Evolutionary conservation across 2,113 vertebrate genomes (phyloP).

Genomic region (Leucosticte australis): DNA sequence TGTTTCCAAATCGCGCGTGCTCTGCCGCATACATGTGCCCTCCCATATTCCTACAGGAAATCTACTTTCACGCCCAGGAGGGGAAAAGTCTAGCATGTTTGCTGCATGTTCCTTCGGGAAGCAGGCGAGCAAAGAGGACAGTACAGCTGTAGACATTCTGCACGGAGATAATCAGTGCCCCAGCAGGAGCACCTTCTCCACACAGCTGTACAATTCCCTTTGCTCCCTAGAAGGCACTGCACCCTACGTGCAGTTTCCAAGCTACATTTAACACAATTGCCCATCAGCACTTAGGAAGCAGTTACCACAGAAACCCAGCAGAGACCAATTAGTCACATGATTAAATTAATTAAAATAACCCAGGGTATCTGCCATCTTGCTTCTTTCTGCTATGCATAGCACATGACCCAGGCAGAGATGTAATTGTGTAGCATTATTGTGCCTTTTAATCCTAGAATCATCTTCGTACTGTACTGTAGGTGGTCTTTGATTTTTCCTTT

Average conservation of each 20-base stretch:
- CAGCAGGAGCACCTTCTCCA: slow-evolving; percentile 75
- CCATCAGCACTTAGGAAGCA: slow-evolving; percentile 82
- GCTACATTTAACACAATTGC: slow-evolving; percentile 86
- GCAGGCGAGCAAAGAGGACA: slow-evolving; percentile 15
- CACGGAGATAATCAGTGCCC: slow-evolving; percentile 71
- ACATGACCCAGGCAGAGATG: slow-evolving; percentile 64
- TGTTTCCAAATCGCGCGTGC: neutral
- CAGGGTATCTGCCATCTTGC: slow-evolving; percentile 80
- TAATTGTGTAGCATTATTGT: slow-evolving; percentile 61
- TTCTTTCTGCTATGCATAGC: slow-evolving; percentile 66
- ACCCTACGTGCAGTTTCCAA: slow-evolving; percentile 77
- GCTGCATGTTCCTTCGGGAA: slow-evolving; percentile 4
- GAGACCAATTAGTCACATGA: slow-evolving; percentile 87
- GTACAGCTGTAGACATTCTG: slow-evolving; percentile 65
- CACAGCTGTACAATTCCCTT: slow-evolving; percentile 76
- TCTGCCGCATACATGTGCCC: neutral
- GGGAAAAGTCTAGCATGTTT: neutral
- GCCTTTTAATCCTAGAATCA: slow-evolving; percentile 58
- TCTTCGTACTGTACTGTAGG: slow-evolving; percentile 24
- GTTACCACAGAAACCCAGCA: slow-evolving; percentile 86
- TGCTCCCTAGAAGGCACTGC: slow-evolving; percentile 71
- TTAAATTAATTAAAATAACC: slow-evolving; percentile 87
- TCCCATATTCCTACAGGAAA: neutral
- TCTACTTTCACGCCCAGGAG: slow-evolving; percentile 19
- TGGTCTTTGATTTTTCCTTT: slow-evolving; percentile 54